Percentiles rank a stretch among this genome's conserved stretches.
phyloP scores from a whole-genome alignment of 2,888 invertebrate genomes.

The Netelia inedita region DNA sequence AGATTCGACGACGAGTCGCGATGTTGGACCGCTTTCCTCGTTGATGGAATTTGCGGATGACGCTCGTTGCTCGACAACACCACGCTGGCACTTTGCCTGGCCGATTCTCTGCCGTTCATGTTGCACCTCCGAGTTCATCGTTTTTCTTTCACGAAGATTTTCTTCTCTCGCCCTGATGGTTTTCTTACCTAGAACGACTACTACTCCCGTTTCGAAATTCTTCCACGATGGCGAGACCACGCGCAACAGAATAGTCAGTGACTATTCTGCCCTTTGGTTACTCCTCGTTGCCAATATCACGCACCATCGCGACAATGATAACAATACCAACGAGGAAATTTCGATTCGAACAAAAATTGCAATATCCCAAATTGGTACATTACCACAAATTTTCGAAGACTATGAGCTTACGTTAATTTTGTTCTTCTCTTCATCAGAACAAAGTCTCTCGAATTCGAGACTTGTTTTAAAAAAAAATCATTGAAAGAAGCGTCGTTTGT shows the following conservation, averaged over 20 bases:
- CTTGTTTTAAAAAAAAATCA: neutral
- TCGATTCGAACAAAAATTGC: conserved; percentile 26
- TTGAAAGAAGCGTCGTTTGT: neutral
- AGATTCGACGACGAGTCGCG: conserved; percentile 74
- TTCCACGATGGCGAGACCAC: conserved; percentile 43
- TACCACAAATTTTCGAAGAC: conserved; percentile 20
- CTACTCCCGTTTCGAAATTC: conserved; percentile 10
- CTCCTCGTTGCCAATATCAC: conserved; percentile 44
- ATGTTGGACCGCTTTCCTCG: conserved; percentile 72
- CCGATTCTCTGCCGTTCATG: conserved; percentile 79
- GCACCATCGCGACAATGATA: conserved; percentile 25
- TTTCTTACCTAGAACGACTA: conserved; percentile 8
- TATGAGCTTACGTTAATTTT: neutral
- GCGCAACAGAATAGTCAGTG: conserved; percentile 57
- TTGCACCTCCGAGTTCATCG: conserved; percentile 80
- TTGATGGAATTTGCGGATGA: conserved; percentile 46
- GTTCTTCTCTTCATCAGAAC: neutral
- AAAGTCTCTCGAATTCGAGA: too few relatives aligned
- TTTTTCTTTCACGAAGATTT: conserved; percentile 61
- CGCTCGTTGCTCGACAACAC: conserved; percentile 56
- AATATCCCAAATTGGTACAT: conserved; percentile 32
- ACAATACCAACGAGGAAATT: conserved; percentile 23
- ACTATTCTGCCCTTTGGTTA: conserved; percentile 60
- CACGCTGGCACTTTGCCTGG: conserved; percentile 73
- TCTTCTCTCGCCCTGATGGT: conserved; percentile 60